phyloP scores from a whole-genome alignment of 2,113 vertebrate genomes.

The Cavia porcellus region DNA sequence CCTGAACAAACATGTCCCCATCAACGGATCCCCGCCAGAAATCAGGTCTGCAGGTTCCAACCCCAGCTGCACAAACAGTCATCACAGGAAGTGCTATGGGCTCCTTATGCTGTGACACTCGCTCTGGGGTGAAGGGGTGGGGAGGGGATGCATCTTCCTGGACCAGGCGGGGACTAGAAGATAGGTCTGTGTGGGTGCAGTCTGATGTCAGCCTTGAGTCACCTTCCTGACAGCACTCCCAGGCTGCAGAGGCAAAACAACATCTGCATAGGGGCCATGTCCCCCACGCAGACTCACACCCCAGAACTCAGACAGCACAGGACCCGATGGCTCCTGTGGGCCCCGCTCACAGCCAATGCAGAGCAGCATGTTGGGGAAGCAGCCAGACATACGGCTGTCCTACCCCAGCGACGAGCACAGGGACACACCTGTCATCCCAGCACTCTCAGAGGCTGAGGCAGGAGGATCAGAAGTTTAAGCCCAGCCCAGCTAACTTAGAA shows the following conservation, averaged over 20 bases:
- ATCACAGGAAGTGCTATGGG: constrained; percentile 90
- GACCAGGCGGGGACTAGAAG: not conserved
- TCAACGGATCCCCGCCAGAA: constrained; percentile 90
- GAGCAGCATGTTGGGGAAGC: not conserved
- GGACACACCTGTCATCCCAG: not conserved
- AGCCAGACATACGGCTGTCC: not conserved
- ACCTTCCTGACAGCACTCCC: not conserved
- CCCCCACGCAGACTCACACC: not conserved
- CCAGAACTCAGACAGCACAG: not conserved
- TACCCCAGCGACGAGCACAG: not conserved
- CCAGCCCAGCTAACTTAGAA: not conserved
- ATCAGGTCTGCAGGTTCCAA: constrained; percentile 88
- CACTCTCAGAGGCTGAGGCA: not conserved
- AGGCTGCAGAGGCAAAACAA: too few relatives aligned
- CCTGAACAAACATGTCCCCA: constrained; percentile 89
- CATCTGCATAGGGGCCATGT: not conserved
- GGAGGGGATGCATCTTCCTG: not conserved
- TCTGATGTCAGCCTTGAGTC: not conserved
- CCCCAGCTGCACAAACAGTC: constrained; percentile 88
- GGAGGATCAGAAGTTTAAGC: not conserved
- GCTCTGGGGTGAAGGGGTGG: constrained; percentile 46
- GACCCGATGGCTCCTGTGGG: not conserved
- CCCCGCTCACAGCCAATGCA: not conserved
- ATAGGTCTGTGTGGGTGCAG: not conserved
- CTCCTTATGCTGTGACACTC: constrained; percentile 89